Evolutionary conservation across 2,797 vertebrate species (phyloP), one percentile per base, ranked within the genome.

Genomic region (Myotis vivesi): DNA sequence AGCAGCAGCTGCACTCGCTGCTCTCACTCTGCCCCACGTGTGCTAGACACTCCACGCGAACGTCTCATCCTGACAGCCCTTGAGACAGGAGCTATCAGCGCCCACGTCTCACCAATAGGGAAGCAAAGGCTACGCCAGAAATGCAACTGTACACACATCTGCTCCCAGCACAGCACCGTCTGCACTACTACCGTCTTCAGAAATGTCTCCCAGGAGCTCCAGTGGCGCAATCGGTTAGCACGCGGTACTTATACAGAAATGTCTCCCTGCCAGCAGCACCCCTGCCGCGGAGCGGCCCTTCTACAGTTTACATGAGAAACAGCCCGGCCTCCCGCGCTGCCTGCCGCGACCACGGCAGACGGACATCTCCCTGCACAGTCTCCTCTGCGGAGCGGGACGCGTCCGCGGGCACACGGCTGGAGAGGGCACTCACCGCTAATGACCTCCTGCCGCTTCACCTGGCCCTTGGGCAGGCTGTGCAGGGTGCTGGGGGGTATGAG

Each of bases 391-490:
- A 51, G 46, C 16, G 81, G 57, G 5, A 0, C 8, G 30, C 15
- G 46, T 23, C 51, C 84, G 9, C 0, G 20, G 16, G 53, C 38
- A 5, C 4, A 10, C 30, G 88, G 75, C 3, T 1, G 23, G 28
- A 8, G 0, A 7, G 6, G 38, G n/a, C 23, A 95, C 98, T 97
- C 97, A 99, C 99, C 99, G 0, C 99, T 99, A 96, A 99, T 99
- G 95, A 99, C 99, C 95, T 99, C 99, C 94, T 99, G 99, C 94
- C 99, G 98, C 98, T 99, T 99, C 92, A 96, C 98, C 97, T 99
- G 99, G 97, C 98, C 99, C 98, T 99, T 99, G 98, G 97, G 98
- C 95, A 99, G 98, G 92, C 96, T 97, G 66, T 98, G 98, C 92
- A 99, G 97, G 69, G 94, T 97, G n/a, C 98, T 98, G 6, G 96